These are phyloP conservation scores for Strigamia crassipes DNA, from an alignment of 2,888 invertebrate genomes.

Conservation along the genomic window DNA sequence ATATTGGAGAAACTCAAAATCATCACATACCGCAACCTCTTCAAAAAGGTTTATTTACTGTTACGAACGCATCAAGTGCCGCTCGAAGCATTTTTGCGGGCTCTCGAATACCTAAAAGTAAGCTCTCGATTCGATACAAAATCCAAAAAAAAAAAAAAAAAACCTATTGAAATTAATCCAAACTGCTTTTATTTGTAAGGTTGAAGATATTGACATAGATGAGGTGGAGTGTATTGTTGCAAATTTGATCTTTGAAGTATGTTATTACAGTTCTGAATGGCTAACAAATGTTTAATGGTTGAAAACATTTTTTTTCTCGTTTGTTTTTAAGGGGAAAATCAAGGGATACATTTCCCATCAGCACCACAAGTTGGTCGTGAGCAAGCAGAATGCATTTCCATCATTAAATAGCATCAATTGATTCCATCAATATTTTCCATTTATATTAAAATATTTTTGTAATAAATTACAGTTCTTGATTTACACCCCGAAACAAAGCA, in stretches of 20 bases:
- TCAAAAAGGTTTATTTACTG: slow-evolving; percentile 78
- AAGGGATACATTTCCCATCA: slow-evolving; percentile 98
- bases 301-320: slow-evolving; percentile 10
- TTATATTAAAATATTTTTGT: not conserved
- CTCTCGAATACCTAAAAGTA: slow-evolving; percentile 69
- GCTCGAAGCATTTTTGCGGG: slow-evolving; percentile 79
- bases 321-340: slow-evolving; percentile 74
- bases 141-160: not conserved
- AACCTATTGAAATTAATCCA: slow-evolving; percentile 43
- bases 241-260: slow-evolving; percentile 86
- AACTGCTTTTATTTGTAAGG: slow-evolving; percentile 65
- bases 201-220: slow-evolving; percentile 82
- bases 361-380: slow-evolving; percentile 95
- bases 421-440: not conserved
- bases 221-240: slow-evolving; percentile 96
- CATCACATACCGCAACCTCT: slow-evolving; percentile 92
- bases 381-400: slow-evolving; percentile 98
- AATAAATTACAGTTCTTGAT: slow-evolving; percentile 3
- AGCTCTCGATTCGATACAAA: slow-evolving; percentile 46
- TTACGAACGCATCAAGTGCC: slow-evolving; percentile 78
- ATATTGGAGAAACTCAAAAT: slow-evolving; percentile 95
- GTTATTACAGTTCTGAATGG: not conserved
- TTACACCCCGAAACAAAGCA: not conserved
- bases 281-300: not conserved
- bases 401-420: slow-evolving; percentile 54